phyloP scores from a whole-genome alignment of 2,888 invertebrate genomes.

The Tenodera sinensis region DNA sequence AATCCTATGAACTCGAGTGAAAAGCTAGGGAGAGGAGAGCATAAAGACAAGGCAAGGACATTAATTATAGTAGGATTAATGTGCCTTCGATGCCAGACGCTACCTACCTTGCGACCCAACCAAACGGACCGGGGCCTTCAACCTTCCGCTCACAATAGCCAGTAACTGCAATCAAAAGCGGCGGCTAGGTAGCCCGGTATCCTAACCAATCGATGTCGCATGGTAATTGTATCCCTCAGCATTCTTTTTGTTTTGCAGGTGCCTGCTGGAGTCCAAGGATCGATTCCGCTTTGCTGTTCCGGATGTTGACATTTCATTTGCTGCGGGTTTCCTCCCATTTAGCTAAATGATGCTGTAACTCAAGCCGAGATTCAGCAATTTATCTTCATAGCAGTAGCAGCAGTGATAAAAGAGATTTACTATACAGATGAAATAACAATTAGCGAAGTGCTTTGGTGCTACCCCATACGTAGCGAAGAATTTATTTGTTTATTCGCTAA shows the following conservation, averaged over 20 bases:
- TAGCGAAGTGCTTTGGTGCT: neutral
- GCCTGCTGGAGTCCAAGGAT: neutral
- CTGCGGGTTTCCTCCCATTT: neutral
- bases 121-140: neutral
- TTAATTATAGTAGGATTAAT: constrained; percentile 19
- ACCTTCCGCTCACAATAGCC: neutral
- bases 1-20: constrained; percentile 2
- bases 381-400: neutral
- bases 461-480: neutral
- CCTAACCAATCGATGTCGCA: neutral
- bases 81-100: constrained; percentile 17
- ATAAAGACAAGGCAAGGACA: constrained; percentile 19
- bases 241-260: neutral
- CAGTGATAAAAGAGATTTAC: neutral
- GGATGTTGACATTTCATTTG: neutral
- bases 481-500: neutral
- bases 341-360: neutral
- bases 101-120: constrained; percentile 9
- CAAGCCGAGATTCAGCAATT: neutral
- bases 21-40: constrained; percentile 9
- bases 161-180: neutral
- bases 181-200: neutral
- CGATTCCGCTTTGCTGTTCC: neutral
- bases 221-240: neutral
- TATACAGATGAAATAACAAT: neutral